Base-by-base conservation (phyloP, 23 tunicate species). In the Trididemnum clinides region DNA sequence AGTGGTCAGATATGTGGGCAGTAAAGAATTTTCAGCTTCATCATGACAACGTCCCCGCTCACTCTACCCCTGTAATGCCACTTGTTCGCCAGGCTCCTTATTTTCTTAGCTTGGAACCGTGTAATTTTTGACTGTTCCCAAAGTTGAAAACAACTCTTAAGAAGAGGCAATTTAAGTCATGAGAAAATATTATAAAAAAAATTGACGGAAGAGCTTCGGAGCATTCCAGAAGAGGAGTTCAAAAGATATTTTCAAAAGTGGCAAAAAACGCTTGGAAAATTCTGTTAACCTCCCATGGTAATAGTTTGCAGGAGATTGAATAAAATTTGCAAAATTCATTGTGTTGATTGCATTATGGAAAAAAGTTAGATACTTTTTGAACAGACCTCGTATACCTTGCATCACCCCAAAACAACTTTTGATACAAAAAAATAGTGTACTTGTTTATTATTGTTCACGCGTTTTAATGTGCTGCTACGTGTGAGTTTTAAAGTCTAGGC, bases 221-320 rank as follows among this genome's bases (percentile, higher is more conserved):
- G 77, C 77, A 70, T 70, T 70, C 21, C 36, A n/a, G n/a, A n/a
- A n/a, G n/a, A n/a, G 77, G 38, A 70, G 77, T 70, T 70, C 21
- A 70, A 30, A 21, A 70, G 77, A 6, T 70, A 37, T 70, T 70
- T 70, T 63, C 71, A 63, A n/a, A n/a, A n/a, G n/a, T n/a, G n/a
- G n/a, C n/a, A n/a, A n/a, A n/a, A n/a, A n/a, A n/a, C n/a, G n/a
- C n/a, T n/a, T n/a, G n/a, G n/a, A n/a, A n/a, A n/a, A n/a, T n/a
- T n/a, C n/a, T n/a, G n/a, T n/a, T n/a, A n/a, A n/a, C n/a, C n/a
- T n/a, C n/a, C n/a, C n/a, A n/a, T n/a, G n/a, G n/a, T n/a, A n/a
- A n/a, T n/a, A n/a, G n/a, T n/a, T n/a, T n/a, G n/a, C n/a, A n/a
- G n/a, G n/a, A n/a, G n/a, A n/a, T n/a, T n/a, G n/a, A n/a, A n/a